Evolutionary conservation across 2,113 vertebrate genomes (phyloP), one percentile per base, ranked within the genome.

Genomic region (Notarius lentiginosus): DNA sequence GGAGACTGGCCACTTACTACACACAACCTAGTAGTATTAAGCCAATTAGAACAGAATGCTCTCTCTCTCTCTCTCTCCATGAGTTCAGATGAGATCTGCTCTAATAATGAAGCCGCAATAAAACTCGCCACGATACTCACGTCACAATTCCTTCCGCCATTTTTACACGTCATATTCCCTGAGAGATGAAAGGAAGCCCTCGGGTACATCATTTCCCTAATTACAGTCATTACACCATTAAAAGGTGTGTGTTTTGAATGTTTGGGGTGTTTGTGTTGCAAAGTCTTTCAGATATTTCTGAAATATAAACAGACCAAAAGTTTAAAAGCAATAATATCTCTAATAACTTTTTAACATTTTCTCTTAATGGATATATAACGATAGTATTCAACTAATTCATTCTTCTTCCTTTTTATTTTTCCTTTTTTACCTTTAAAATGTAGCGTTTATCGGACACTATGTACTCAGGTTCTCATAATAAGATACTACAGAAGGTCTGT

Each of bases 31-130:
- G 80, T n/a, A 7, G 60, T 85, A 85, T 85, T 5, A 77, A 34
- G 86, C 86, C 86, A 87, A 87, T 63, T 77, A 87, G 70, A 75
- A 87, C 86, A 77, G 72, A 75, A 87, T 63, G 27, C 80, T 18
- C 72, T 56, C 83, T 72, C 65, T 70, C 82, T 55, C 82, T 56
- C 66, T 56, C 66, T 55, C 76, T 65, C 27, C 47, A 51, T 68
- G n/a, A 68, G 27, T 27, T 49, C 53, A 61, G 53, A 84, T 17
- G 51, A 30, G 20, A 79, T 4, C n/a, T 27, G 12, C n/a, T 79
- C n/a, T 55, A 15, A 55, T 27, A 27, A n/a, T 1, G 53, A 56
- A 80, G 55, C 8, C 0, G 17, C 27, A 5, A 18, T 34, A 20
- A 77, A 58, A 58, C 53, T 34, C 24, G 7, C 1, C 5, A 7